phyloP scores from a whole-genome alignment of 2,113 vertebrate species.

The Trachemys scripta region DNA sequence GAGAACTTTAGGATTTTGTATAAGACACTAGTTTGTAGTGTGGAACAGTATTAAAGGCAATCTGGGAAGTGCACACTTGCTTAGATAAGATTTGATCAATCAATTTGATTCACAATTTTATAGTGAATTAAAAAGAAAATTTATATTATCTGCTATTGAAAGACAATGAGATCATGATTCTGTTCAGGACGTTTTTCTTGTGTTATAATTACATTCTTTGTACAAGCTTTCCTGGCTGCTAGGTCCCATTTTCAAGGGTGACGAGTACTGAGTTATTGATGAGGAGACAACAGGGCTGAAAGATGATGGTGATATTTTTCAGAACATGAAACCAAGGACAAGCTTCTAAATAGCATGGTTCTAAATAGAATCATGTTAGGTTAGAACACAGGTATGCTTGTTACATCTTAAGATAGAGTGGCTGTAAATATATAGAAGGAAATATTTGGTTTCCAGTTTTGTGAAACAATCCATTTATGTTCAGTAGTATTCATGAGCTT shows the following conservation, averaged over 20 bases:
- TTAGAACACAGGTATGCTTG: background rate
- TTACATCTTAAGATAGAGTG: background rate
- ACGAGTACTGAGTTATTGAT: conserved; percentile 47
- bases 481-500: background rate
- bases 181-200: conserved; percentile 51
- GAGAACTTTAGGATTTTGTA: background rate
- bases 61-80: conserved; percentile 55
- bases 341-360: background rate
- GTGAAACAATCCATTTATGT: background rate
- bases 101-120: conserved; percentile 55
- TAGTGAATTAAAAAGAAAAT: conserved; percentile 28
- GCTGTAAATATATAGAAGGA: background rate
- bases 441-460: background rate
- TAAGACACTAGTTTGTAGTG: background rate
- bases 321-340: conserved; percentile 12
- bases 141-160: conserved; percentile 65
- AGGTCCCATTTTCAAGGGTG: conserved; percentile 54
- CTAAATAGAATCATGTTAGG: background rate
- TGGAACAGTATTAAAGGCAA: conserved; percentile 43
- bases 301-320: conserved; percentile 37
- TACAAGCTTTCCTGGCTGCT: conserved; percentile 22
- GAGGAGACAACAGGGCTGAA: background rate
- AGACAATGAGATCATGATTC: conserved; percentile 40
- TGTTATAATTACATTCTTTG: conserved; percentile 57
- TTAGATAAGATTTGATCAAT: conserved; percentile 50